phyloP scores from a whole-genome alignment of 2,888 invertebrate species.

The Limenitis camilla region DNA sequence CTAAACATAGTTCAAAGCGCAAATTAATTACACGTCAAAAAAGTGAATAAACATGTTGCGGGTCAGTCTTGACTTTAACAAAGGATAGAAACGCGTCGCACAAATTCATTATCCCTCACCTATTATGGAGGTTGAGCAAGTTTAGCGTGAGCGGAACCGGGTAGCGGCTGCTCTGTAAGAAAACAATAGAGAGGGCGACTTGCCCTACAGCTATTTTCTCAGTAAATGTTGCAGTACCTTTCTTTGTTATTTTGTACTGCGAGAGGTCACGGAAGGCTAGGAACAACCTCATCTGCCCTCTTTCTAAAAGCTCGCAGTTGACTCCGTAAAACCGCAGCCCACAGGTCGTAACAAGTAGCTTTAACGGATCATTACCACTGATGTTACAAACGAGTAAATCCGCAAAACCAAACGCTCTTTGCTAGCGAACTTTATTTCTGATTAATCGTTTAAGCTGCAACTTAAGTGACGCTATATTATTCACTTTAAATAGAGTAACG shows the following conservation, averaged over 20 bases:
- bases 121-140: conserved; percentile 41
- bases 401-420: conserved; percentile 8
- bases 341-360: conserved; percentile 44
- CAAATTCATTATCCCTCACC: conserved; percentile 29
- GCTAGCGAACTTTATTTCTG: background rate
- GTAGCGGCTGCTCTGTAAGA: conserved; percentile 41
- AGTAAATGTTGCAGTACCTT: conserved; percentile 56
- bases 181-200: conserved; percentile 60
- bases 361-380: conserved; percentile 61
- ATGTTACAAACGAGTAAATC: conserved; percentile 8
- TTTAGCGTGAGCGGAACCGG: conserved; percentile 31
- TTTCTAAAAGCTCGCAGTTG: conserved; percentile 44
- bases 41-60: conserved; percentile 14
- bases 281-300: conserved; percentile 55
- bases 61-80: conserved; percentile 13
- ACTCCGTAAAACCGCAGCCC: conserved; percentile 51
- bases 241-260: conserved; percentile 56
- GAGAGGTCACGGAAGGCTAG: conserved; percentile 52
- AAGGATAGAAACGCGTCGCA: conserved; percentile 16
- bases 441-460: conserved; percentile 17
- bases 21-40: conserved; percentile 15
- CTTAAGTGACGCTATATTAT: conserved; percentile 19
- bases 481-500: too few relatives aligned
- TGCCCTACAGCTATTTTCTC: conserved; percentile 63
- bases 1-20: background rate